Evolutionary conservation across 2,797 vertebrate species (phyloP), one percentile per base, ranked within the genome.

Genomic region (Premnoplex brunnescens): DNA sequence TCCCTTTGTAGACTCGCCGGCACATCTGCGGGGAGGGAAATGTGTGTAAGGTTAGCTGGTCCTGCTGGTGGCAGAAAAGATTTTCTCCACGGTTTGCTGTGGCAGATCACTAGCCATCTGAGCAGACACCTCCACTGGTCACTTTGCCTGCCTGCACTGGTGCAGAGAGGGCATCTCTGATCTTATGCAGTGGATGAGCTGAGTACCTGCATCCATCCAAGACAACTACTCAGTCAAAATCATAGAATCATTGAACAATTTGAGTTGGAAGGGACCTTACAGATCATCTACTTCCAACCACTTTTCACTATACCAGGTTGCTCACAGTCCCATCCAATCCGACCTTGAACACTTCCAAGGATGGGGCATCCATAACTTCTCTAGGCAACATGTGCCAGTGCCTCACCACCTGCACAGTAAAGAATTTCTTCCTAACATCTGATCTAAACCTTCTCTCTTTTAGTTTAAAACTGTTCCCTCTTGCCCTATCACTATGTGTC

Each of bases 1-100:
- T 98, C 36, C 99, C 98, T 97, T 99, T 98, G 95, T 98, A 99
- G 24, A 99, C 98, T 30, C 98, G 97, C 74, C 98, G 98, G 85
- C 96, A 97, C 98, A 99, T 97, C 98, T 99, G 96, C 0, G 7
- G n/a, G 69, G 46, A 79, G n/a, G 21, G 27, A 51, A 75, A 82
- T 1, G 0, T 0, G 0, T 1, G 23, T 22, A 59, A 49, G 17
- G 67, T 95, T 32, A 96, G 71, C 6, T 48, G 59, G 55, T 43
- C 23, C 87, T 51, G 46, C 46, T 62, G 36, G 56, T 9, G 17
- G 43, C 16, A 55, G 32, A 77, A 43, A 27, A 51, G 30, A 36
- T 41, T 17, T 60, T n/a, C 76, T 63, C 28, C 68, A 12, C 12
- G 34, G 14, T 56, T 79, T 93, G 66, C 85, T 82, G 58, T 54